These are phyloP conservation scores for Drosophila suboccidentalis DNA, from an alignment of 2,888 invertebrate species.

Conservation along the genomic window DNA sequence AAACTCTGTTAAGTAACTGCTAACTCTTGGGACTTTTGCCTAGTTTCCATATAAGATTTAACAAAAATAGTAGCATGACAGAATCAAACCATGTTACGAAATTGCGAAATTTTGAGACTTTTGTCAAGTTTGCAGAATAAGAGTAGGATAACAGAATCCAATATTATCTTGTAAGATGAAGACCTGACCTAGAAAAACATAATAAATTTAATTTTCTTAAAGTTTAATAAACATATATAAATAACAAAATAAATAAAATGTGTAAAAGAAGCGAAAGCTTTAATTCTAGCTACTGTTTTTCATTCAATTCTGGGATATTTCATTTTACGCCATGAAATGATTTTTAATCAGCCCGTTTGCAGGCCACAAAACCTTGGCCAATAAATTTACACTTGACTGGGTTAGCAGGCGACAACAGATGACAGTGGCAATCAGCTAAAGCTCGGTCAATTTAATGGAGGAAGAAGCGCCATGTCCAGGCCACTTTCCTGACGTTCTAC, in stretches of 20 bases:
- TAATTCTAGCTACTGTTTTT: neutral
- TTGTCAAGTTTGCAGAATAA: too few species aligned
- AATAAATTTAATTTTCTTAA: too few species aligned
- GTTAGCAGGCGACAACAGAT: slow-evolving; percentile 42
- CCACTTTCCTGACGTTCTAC: slow-evolving; percentile 34
- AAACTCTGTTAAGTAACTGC: neutral
- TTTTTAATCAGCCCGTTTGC: slow-evolving; percentile 67
- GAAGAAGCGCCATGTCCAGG: slow-evolving; percentile 49
- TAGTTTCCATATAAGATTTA: too few species aligned
- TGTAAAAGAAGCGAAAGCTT: neutral
- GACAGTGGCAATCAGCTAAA: slow-evolving; percentile 47
- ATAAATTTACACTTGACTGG: slow-evolving; percentile 67
- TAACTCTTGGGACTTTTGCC: too few species aligned
- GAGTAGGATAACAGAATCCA: too few species aligned
- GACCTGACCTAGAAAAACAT: too few species aligned
- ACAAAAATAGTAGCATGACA: too few species aligned
- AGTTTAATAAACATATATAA: neutral
- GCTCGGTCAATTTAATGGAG: slow-evolving; percentile 54
- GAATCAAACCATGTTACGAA: too few species aligned
- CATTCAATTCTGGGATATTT: neutral
- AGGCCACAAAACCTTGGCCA: slow-evolving; percentile 69
- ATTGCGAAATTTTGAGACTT: too few species aligned
- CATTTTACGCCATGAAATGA: neutral
- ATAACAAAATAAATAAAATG: neutral
- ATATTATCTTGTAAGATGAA: too few species aligned